Evolutionary conservation across 1,140 invertebrate species (phyloP), one percentile per base, ranked within the genome.

Genomic region (Cherax quadricarinatus): DNA sequence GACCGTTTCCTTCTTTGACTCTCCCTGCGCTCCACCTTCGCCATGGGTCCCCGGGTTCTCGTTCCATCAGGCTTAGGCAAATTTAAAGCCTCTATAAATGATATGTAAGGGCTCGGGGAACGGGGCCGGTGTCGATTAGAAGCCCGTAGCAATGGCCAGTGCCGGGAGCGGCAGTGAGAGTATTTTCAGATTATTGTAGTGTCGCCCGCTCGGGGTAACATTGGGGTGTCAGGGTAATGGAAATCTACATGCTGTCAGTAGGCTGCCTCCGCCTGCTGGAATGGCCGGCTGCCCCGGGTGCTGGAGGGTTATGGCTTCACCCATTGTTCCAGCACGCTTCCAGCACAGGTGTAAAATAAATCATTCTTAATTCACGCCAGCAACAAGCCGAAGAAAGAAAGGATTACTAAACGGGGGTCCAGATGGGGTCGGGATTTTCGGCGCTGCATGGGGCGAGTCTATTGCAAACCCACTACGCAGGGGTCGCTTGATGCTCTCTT

Each of bases 121-220:
- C 89, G 89, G 85, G 84, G 51, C 84, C 70, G 73, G 84, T 91
- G 89, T 91, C 89, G 89, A 91, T 91, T 91, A 91, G 89, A 91
- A 91, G 89, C 70, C 84, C 89, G 89, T 86, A 91, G 89, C 89
- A 87, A 91, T 91, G 89, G 89, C 83, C 89, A 81, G 89, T 12
- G 73, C 89, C 30, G 84, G 89, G 89, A 86, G 78, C 78, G 48
- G 89, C 70, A 91, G 89, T 86, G 89, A 80, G 89, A 80, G 89
- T 91, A 91, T 91, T 91, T 91, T 91, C 89, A 91, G 89, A 91
- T 91, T 91, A 91, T 91, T 91, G 89, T 80, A 91, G 89, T 91
- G 89, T 91, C 89, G 75, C 83, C 89, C 51, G 78, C 84, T 51
- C 84, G 84, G 89, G 89, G 89, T 82, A 87, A 91, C 89, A 91